Evolutionary conservation across 2,113 vertebrate species (phyloP).

Genomic region (Andinoacara biseriatus): DNA sequence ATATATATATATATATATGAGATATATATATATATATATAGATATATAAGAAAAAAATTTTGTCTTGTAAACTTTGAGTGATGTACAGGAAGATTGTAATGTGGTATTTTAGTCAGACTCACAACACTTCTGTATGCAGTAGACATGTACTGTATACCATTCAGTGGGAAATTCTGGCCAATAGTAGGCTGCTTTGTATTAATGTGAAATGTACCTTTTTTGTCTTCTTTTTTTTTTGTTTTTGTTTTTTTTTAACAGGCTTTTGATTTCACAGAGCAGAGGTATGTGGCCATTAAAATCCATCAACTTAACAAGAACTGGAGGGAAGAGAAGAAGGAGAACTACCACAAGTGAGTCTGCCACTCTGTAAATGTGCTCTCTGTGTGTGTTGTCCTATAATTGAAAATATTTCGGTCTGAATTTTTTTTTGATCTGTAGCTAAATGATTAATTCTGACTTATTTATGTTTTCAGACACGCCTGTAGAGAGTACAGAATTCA

Average conservation of each 20-base stretch:
- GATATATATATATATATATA: no score
- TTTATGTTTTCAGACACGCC: conserved; percentile 83
- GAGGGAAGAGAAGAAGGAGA: conserved; percentile 97
- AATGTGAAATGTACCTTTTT: not conserved
- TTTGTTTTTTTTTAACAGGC: conserved; percentile 77
- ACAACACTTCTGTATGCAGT: not conserved
- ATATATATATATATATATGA: no score
- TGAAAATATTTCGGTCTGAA: not conserved
- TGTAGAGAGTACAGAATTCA: conserved; percentile 98
- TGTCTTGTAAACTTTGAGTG: not conserved
- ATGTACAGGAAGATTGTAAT: not conserved
- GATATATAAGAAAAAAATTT: no score
- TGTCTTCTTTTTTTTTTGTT: no score
- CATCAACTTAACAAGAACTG: conserved; percentile 99
- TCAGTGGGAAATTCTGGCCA: not conserved
- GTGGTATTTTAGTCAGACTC: no score
- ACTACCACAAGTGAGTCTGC: conserved; percentile 90
- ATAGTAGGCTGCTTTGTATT: not conserved
- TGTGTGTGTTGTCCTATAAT: accelerated
- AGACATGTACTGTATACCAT: not conserved
- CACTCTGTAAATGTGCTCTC: not conserved
- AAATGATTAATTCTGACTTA: not conserved
- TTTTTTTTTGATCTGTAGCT: not conserved
- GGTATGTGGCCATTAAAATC: conserved; percentile 97
- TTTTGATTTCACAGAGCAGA: conserved; percentile 96